Evolutionary conservation across 2,888 invertebrate species (phyloP).

Genomic region (Strigamia crassipes): DNA sequence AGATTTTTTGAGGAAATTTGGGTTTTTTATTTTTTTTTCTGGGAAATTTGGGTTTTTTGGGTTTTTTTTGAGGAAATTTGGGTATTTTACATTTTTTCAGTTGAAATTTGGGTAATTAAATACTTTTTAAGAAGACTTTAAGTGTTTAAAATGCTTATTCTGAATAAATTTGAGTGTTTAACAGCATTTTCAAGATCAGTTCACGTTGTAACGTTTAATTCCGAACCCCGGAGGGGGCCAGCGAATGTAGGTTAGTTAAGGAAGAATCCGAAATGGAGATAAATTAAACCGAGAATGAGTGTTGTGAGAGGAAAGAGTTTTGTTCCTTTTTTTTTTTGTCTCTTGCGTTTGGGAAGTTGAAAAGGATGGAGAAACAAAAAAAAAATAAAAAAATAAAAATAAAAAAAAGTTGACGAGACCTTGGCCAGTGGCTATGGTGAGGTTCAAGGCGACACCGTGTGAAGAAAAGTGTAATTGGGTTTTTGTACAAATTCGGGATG

Average conservation of each 20-base stretch:
- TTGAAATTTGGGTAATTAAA: too few species aligned
- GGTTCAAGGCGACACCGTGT: conserved; percentile 38
- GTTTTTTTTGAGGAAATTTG: too few species aligned
- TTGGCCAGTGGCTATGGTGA: conserved; percentile 34
- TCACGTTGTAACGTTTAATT: background rate
- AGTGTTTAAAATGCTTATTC: background rate
- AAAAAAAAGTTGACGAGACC: background rate
- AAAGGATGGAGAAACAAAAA: background rate
- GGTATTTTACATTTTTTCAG: too few species aligned
- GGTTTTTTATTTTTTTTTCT: too few species aligned
- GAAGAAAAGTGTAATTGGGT: conserved; percentile 37
- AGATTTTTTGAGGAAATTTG: too few species aligned
- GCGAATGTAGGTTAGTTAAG: conserved; percentile 20
- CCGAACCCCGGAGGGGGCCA: background rate
- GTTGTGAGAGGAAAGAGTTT: conserved; percentile 3
- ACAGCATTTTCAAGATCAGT: background rate
- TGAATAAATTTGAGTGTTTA: background rate
- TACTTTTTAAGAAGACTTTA: background rate
- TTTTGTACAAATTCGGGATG: conserved; percentile 1
- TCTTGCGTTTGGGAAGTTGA: background rate
- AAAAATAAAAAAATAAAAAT: too few species aligned
- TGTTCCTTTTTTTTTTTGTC: background rate
- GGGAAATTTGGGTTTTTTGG: too few species aligned
- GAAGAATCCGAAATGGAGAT: background rate
- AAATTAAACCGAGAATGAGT: background rate